These are phyloP conservation scores for Heteractis magnifica DNA, from an alignment of 92 coral and sea anemone species.

Conservation along the genomic window DNA sequence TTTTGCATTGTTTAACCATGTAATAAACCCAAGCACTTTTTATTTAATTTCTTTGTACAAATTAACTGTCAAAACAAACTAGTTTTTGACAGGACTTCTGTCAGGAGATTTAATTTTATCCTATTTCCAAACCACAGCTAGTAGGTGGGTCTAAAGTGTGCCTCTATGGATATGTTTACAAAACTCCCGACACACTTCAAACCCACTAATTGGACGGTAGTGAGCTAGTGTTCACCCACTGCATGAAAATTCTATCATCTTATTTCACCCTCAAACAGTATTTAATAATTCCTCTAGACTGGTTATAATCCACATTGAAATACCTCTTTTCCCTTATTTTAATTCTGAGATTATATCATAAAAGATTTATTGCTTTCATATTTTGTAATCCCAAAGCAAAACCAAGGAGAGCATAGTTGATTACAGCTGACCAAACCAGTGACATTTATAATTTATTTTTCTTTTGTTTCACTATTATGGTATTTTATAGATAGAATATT, in stretches of 20 bases:
- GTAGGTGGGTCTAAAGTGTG: background rate
- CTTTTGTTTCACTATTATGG: background rate
- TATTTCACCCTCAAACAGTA: background rate
- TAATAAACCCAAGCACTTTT: background rate
- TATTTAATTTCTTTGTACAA: background rate
- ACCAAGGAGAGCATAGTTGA: background rate
- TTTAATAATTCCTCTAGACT: background rate
- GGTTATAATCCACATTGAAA: background rate
- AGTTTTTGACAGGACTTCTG: background rate
- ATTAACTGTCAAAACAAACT: background rate
- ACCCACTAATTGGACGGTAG: background rate
- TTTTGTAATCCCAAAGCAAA: background rate
- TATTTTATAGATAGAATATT: background rate
- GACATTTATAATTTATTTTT: background rate
- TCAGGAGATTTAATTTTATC: background rate
- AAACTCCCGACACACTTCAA: background rate
- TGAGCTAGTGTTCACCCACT: background rate
- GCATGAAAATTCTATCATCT: background rate
- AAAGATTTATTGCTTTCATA: slow-evolving; percentile 14
- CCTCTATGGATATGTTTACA: background rate
- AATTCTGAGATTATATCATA: background rate
- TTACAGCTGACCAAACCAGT: background rate
- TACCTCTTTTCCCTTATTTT: background rate
- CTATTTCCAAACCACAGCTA: background rate
- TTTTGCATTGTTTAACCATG: too few relatives aligned